A percentile compares a stretch with the other conserved stretches of the same genome.
Evolutionary conservation across 2,888 invertebrate species (phyloP).

Genomic region (Creontiades dilutus): DNA sequence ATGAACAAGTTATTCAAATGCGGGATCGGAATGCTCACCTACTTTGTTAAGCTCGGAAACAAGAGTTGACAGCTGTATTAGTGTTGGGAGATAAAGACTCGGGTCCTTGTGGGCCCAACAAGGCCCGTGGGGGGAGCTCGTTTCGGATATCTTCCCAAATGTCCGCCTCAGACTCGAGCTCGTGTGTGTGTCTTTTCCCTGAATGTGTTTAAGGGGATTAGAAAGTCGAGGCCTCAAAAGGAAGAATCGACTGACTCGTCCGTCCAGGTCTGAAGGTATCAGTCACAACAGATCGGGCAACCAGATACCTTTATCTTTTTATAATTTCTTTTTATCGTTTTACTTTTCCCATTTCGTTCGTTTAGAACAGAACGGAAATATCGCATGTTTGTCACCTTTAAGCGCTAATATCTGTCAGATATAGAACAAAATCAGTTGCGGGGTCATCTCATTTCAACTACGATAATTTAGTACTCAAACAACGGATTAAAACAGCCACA

Average conservation of each 20-base stretch:
- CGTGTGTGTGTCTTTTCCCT: conserved; percentile 3
- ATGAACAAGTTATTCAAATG: conserved; percentile 71
- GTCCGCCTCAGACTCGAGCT: background rate
- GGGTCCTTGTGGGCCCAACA: conserved; percentile 47
- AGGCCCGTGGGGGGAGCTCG: background rate
- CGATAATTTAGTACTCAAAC: too few species aligned
- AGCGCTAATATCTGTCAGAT: background rate
- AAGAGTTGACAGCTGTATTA: conserved; percentile 70
- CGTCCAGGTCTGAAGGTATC: conserved; percentile 44
- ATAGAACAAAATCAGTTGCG: too few species aligned
- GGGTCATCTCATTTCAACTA: too few species aligned
- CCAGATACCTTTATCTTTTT: conserved; percentile 2
- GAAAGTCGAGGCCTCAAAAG: conserved; percentile 38
- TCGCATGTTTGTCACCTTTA: background rate
- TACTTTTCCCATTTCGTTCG: background rate
- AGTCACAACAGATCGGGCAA: conserved; percentile 56
- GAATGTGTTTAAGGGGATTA: conserved; percentile 51
- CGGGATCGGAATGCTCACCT: conserved; percentile 68
- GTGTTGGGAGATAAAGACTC: conserved; percentile 52
- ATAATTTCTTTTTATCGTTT: background rate
- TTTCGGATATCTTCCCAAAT: background rate
- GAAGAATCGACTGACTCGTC: background rate
- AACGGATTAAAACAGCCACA: too few species aligned
- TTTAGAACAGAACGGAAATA: background rate
- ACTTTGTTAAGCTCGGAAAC: conserved; percentile 66